These are phyloP conservation scores for Gracilinanus agilis DNA, from an alignment of 2,113 vertebrate species.

Conservation along the genomic window DNA sequence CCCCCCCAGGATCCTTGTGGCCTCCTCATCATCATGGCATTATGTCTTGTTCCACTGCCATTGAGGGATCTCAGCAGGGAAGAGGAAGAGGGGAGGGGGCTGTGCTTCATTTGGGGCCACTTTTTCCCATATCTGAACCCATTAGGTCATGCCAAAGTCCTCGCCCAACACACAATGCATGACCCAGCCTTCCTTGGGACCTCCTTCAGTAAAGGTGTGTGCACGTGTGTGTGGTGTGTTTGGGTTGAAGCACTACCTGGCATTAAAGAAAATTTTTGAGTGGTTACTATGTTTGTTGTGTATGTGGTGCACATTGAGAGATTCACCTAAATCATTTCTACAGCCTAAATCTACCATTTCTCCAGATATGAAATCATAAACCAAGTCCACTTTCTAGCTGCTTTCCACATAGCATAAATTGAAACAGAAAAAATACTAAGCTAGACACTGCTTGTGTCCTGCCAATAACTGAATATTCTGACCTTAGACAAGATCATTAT, in stretches of 20 bases:
- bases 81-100: conserved; percentile 49
- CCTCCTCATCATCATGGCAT: conserved; percentile 54
- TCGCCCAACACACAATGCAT: conserved; percentile 73
- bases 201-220: conserved; percentile 68
- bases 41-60: conserved; percentile 55
- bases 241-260: conserved; percentile 70
- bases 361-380: not conserved
- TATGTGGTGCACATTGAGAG: not conserved
- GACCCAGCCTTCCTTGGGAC: conserved; percentile 70
- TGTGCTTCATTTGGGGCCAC: conserved; percentile 5
- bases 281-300: conserved; percentile 43
- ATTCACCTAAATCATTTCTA: not conserved
- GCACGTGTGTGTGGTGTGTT: conserved; percentile 59
- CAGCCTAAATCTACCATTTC: not conserved
- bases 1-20: conserved; percentile 55
- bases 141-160: conserved; percentile 65
- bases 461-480: not conserved
- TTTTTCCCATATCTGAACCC: conserved; percentile 62
- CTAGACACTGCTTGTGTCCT: not conserved
- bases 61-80: conserved; percentile 65
- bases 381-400: not conserved
- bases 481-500: no score
- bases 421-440: not conserved
- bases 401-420: not conserved
- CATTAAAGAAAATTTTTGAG: conserved; percentile 78